Base-by-base conservation (phyloP, 1,140 invertebrate species). In the Heliconius melpomene region DNA sequence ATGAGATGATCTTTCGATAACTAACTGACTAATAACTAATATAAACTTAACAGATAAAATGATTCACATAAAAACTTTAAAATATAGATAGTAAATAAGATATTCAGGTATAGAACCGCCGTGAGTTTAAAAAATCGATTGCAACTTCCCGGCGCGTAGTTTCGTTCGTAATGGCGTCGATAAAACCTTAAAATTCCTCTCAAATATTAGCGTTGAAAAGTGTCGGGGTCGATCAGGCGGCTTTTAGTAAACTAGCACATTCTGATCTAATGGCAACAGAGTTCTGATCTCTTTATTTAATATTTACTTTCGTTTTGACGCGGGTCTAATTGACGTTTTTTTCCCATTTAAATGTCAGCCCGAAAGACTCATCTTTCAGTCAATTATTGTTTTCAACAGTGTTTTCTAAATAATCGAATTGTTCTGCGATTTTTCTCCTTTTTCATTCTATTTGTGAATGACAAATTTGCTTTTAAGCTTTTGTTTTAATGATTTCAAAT, bases 151-250 rank as follows among this genome's bases (percentile, higher is more conserved):
- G 46, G 60, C 60, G 75, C 38, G 75, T 79, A 79, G 73, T 77
- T 54, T 77, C 71, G 52, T 50, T 76, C 26, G 78, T 80, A 84
- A 84, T 80, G 82, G 79, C 80, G 54, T 32, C 77, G 80, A 81
- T 84, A 82, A 80, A 81, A 82, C 77, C 70, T 80, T 84, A 84
- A 83, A 83, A 85, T 83, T 78, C 81, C 6, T 74, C 78, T 85
- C 79, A 76, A 79, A 82, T 83, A 82, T 85, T 83, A 85, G 82
- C 82, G 81, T 81, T 78, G 83, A 85, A 85, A 83, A 81, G 72
- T 85, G 85, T 83, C 83, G 79, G 71, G 76, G 29, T 76, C 81
- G 76, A 85, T 85, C 79, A 82, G 81, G 50, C 76, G 72, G 83
- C 83, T 85, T 86, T 85, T 82, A 85, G 79, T 82, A 82, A 82